Evolutionary conservation across 2,797 vertebrate genomes (phyloP).

Genomic region (Vireo griseus): DNA sequence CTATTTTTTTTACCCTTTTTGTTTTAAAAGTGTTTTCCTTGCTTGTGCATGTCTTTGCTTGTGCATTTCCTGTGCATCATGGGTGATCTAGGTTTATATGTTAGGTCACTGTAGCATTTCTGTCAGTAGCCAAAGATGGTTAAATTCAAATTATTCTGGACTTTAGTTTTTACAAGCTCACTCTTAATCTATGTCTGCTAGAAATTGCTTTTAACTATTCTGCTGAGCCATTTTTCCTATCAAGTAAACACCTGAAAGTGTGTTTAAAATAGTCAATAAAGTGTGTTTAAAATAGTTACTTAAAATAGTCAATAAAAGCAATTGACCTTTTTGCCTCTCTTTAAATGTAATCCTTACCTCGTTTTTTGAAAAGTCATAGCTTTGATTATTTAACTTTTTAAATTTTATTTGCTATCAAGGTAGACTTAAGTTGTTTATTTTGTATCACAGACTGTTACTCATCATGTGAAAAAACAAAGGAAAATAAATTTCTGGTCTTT

Average conservation of each 20-base stretch:
- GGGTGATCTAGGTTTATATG: not conserved
- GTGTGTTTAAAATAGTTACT: not conserved
- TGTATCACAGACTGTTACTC: not conserved
- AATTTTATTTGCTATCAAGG: not conserved
- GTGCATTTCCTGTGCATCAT: not conserved
- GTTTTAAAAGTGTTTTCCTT: not conserved
- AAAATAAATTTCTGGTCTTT: not conserved
- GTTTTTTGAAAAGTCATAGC: not conserved
- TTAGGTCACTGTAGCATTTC: not conserved
- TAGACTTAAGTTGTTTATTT: not conserved
- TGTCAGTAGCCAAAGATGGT: not conserved
- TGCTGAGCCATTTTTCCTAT: not conserved
- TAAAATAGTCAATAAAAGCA: slow-evolving; percentile 6
- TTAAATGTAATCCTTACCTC: not conserved
- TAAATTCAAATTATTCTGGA: not conserved
- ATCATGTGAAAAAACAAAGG: not conserved
- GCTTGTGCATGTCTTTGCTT: not conserved
- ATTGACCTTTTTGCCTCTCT: not conserved
- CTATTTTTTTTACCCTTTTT: accelerated
- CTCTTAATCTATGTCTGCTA: not conserved
- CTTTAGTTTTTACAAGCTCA: not conserved
- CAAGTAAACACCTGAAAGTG: not conserved
- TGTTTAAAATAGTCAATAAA: slow-evolving; percentile 9
- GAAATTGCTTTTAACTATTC: not conserved
- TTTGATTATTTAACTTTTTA: not conserved